These are phyloP conservation scores for Danionella dracula DNA, from an alignment of 2,797 vertebrate genomes.

Conservation along the genomic window DNA sequence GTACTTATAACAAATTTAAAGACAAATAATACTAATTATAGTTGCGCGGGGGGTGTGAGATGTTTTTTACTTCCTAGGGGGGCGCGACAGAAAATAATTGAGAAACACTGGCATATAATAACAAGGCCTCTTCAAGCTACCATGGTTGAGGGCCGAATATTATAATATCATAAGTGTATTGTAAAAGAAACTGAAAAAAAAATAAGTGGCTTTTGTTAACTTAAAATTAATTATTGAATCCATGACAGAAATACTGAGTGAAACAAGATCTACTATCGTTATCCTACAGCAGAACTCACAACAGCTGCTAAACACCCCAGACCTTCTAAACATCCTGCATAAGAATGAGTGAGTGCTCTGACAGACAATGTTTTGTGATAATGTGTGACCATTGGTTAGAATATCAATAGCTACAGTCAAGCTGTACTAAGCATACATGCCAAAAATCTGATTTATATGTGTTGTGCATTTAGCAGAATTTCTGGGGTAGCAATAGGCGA, in stretches of 20 bases:
- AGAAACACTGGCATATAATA: conserved; percentile 1
- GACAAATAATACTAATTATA: too few relatives aligned
- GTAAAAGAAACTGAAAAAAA: conserved; percentile 18
- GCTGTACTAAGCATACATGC: too few relatives aligned
- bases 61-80: too few relatives aligned
- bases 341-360: conserved; percentile 5
- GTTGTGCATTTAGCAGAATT: too few relatives aligned
- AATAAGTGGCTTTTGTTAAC: conserved; percentile 24
- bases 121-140: conserved; percentile 19
- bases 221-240: conserved; percentile 6
- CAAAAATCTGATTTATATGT: too few relatives aligned
- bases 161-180: neutral
- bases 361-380: conserved; percentile 1
- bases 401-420: too few relatives aligned
- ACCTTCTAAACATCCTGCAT: neutral
- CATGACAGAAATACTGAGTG: conserved; percentile 9
- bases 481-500: too few relatives aligned
- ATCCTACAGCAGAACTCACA: conserved; percentile 10
- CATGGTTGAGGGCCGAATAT: conserved; percentile 24
- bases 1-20: too few relatives aligned
- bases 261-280: conserved; percentile 23
- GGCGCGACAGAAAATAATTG: too few relatives aligned
- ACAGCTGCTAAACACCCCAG: neutral
- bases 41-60: too few relatives aligned
- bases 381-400: too few relatives aligned